phyloP scores from a whole-genome alignment of 2,888 invertebrate species.

The Erebia aethiops region DNA sequence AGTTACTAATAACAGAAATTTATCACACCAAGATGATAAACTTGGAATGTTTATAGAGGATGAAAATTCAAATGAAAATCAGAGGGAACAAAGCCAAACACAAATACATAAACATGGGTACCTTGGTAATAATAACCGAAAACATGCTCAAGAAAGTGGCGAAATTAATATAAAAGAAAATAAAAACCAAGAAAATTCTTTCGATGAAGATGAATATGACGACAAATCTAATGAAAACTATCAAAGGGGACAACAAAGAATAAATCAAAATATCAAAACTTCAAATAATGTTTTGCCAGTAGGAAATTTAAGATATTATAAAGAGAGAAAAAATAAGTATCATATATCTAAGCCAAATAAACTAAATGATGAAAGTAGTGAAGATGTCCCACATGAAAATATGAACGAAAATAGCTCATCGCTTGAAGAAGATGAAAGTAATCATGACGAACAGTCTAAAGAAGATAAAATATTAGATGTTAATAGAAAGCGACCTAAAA shows the following conservation, averaged over 20 bases:
- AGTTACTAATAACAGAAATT: slow-evolving; percentile 1
- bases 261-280: neutral
- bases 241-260: slow-evolving; percentile 13
- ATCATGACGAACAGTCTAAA: neutral
- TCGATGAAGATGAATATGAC: slow-evolving; percentile 10
- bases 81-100: neutral
- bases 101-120: slow-evolving; percentile 13
- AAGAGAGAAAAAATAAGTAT: slow-evolving; percentile 9
- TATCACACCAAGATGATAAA: slow-evolving; percentile 13
- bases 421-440: neutral
- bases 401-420: slow-evolving; percentile 1
- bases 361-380: neutral
- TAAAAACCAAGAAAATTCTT: neutral
- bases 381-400: slow-evolving; percentile 2
- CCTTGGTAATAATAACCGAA: slow-evolving; percentile 35
- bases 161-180: slow-evolving; percentile 34
- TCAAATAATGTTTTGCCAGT: neutral
- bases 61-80: neutral
- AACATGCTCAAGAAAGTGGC: slow-evolving; percentile 42
- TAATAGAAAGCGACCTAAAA: slow-evolving; percentile 2
- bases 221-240: slow-evolving; percentile 8
- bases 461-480: neutral
- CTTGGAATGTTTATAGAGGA: neutral
- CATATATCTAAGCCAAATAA: slow-evolving; percentile 12
- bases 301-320: slow-evolving; percentile 20